Evolutionary conservation across 2,113 vertebrate genomes (phyloP).

Genomic region (Choloepus hoffmanni): DNA sequence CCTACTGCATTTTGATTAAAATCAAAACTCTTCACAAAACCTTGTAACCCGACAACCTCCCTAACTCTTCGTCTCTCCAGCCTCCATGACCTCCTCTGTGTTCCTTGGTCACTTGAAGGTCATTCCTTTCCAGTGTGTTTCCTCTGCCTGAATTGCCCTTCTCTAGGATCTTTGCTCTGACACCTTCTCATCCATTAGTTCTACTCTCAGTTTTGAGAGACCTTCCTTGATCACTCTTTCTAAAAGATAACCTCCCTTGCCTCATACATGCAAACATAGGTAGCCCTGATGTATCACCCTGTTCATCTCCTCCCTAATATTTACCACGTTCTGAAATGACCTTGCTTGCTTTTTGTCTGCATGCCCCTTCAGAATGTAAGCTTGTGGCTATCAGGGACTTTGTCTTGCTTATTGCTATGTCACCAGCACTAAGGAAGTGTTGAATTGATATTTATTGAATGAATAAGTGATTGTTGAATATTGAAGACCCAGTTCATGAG

Average conservation of each 20-base stretch:
- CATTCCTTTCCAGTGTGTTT: not conserved
- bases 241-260: not conserved
- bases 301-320: not conserved
- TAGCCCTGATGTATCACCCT: not conserved
- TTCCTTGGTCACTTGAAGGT: not conserved
- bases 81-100: not conserved
- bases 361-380: not conserved
- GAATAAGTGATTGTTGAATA: not conserved
- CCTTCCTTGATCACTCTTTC: not conserved
- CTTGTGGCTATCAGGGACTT: not conserved
- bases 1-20: not conserved
- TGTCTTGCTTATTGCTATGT: not conserved
- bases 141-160: not conserved
- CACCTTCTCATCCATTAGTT: not conserved
- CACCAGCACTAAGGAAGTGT: not conserved
- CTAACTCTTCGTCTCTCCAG: too few species aligned
- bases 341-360: not conserved
- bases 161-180: not conserved
- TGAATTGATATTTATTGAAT: not conserved
- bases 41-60: not conserved
- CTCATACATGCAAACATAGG: not conserved
- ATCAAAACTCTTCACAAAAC: not conserved
- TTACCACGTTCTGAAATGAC: not conserved
- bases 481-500: not conserved
- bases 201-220: not conserved